phyloP scores from a whole-genome alignment of 2,113 vertebrate species.

The Lamprologus ornatipinnis region DNA sequence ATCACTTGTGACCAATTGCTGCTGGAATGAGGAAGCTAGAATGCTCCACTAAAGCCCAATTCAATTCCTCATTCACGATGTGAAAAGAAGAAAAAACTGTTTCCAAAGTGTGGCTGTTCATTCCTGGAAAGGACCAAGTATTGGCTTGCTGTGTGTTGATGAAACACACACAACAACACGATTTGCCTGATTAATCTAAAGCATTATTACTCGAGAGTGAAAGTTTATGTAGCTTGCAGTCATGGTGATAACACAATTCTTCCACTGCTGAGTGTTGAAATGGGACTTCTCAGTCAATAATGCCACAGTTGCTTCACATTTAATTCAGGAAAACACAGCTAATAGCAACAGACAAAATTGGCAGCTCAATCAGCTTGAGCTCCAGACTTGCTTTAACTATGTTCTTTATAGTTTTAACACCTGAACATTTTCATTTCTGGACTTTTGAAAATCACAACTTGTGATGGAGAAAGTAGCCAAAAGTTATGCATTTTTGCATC shows the following conservation, averaged over 20 bases:
- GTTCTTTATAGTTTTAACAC: not conserved
- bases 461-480: not conserved
- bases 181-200: constrained; percentile 49
- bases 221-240: constrained; percentile 39
- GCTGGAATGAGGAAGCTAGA: not conserved
- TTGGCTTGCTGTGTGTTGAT: constrained; percentile 1
- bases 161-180: constrained; percentile 32
- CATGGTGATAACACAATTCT: constrained; percentile 34
- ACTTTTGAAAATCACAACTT: not conserved
- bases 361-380: not conserved
- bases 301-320: constrained; percentile 11
- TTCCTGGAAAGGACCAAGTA: not conserved
- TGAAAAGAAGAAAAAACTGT: not conserved
- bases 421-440: not conserved
- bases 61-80: constrained; percentile 5
- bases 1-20: constrained; percentile 4
- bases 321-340: not conserved
- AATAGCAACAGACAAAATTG: not conserved
- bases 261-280: not conserved
- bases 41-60: constrained; percentile 15
- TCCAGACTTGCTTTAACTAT: not conserved
- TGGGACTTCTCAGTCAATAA: constrained; percentile 25
- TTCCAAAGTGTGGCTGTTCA: not conserved
- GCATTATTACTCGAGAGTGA: constrained; percentile 41
- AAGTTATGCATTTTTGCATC: not conserved